Evolutionary conservation across 2,888 invertebrate genomes (phyloP), one percentile per base, ranked within the genome.

Genomic region (Ichneumoninae sp.): DNA sequence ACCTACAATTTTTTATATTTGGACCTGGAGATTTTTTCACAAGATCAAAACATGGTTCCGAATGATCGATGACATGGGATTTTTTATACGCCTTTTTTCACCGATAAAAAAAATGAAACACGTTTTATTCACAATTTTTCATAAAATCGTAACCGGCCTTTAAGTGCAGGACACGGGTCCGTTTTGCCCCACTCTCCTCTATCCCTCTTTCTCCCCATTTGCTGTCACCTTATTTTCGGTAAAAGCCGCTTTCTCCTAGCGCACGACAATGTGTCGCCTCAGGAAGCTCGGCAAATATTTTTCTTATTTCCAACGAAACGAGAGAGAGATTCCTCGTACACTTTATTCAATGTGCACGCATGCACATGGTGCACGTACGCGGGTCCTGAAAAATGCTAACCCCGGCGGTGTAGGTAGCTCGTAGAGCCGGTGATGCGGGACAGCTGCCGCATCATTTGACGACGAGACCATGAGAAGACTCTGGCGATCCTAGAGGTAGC

Each of bases 371-470:
- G 57, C 57, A 26, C n/a, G 33, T 33, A 63, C 60, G 30, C 22
- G 44, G 30, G 60, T 30, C 13, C 8, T 74, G 16, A n/a, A 33
- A 63, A 30, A 63, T 63, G 26, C 30, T 33, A 16, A 13, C 0
- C 33, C n/a, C 60, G 60, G 30, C 6, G 6, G 33, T 63, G 33
- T 63, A 63, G 63, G 63, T 16, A 30, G 30, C 13, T 63, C 30
- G 63, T 33, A 40, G 22, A 52, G 80, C 66, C 65, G 73, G 74
- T 68, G 44, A 57, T 87, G 86, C 87, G 87, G 87, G 87, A 85
- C 87, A 87, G 87, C 87, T 87, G 87, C 83, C 16, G 47, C 81
- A 81, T 80, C 78, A 52, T 68, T 71, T 68, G 71, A 69, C 77
- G 54, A n/a, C 40, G 4, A 47, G 36, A 19, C 30, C 63, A 26